These are phyloP conservation scores for Urosaurus nigricauda DNA, from an alignment of 2,797 vertebrate genomes.

Conservation along the genomic window DNA sequence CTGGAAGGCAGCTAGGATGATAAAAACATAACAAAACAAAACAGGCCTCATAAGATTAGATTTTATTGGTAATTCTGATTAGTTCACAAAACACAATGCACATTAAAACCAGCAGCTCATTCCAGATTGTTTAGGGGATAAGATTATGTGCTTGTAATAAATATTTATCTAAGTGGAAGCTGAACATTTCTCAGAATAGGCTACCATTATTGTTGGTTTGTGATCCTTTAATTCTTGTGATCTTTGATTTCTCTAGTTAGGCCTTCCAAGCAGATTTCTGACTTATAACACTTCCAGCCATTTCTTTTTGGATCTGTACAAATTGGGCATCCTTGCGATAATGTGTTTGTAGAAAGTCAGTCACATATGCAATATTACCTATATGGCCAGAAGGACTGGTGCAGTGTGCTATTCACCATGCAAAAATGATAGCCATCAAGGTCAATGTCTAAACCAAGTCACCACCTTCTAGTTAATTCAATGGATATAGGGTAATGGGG, in stretches of 20 bases:
- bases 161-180: neutral
- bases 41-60: neutral
- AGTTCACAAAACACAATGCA: constrained; percentile 1
- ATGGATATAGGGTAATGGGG: neutral
- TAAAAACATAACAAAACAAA: constrained; percentile 26
- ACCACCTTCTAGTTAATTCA: neutral
- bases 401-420: neutral
- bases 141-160: neutral
- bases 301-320: neutral
- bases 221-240: neutral
- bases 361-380: neutral
- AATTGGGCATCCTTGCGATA: neutral
- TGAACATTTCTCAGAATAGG: neutral
- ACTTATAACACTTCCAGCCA: neutral
- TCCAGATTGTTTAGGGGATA: neutral
- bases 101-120: neutral
- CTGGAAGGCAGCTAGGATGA: constrained; percentile 14
- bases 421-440: neutral
- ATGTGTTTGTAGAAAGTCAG: neutral
- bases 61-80: constrained; percentile 12
- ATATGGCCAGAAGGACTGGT: neutral
- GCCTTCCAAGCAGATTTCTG: neutral
- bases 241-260: neutral
- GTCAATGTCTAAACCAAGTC: neutral
- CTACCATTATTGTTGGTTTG: neutral